A percentile compares a stretch with the other conserved stretches of the same genome.
Conservation (phyloP, 2,888 invertebrate genomes). For the Linnaemya vulpina region DNA sequence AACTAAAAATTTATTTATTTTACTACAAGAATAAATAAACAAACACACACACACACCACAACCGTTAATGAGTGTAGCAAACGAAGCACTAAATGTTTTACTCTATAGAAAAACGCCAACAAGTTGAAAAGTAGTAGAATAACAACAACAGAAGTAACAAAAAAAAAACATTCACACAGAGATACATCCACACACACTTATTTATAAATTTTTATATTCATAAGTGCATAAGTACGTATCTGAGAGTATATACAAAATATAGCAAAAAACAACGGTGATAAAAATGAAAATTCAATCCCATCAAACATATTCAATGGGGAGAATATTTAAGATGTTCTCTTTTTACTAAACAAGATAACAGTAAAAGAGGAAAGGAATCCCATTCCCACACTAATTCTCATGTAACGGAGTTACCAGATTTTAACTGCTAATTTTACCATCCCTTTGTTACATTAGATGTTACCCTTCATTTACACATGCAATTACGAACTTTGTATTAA, state of each 20-base stretch:
- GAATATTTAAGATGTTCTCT: slow-evolving; percentile 1
- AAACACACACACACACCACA: slow-evolving; percentile 68
- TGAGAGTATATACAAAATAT: background rate
- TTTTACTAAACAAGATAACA: slow-evolving; percentile 33
- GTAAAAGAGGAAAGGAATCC: slow-evolving; percentile 3
- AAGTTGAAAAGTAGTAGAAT: slow-evolving; percentile 62
- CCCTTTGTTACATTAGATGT: too few species aligned
- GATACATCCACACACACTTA: too few species aligned
- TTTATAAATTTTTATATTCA: background rate
- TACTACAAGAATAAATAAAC: slow-evolving; percentile 35
- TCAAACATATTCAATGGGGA: slow-evolving; percentile 20
- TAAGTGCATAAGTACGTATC: too few species aligned
- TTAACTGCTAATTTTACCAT: background rate
- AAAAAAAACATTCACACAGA: background rate
- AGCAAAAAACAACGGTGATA: slow-evolving; percentile 51
- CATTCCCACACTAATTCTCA: background rate
- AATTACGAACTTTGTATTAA: too few species aligned
- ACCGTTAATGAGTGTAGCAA: slow-evolving; percentile 78
- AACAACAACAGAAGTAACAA: slow-evolving; percentile 33
- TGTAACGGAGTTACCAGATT: background rate
- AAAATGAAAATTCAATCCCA: slow-evolving; percentile 60
- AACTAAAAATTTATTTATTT: slow-evolving; percentile 38
- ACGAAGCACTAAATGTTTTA: slow-evolving; percentile 77
- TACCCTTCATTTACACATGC: too few species aligned
- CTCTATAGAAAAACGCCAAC: slow-evolving; percentile 71